These are phyloP conservation scores for Apocheima hispidaria DNA, from an alignment of 2,888 invertebrate species.

Conservation along the genomic window DNA sequence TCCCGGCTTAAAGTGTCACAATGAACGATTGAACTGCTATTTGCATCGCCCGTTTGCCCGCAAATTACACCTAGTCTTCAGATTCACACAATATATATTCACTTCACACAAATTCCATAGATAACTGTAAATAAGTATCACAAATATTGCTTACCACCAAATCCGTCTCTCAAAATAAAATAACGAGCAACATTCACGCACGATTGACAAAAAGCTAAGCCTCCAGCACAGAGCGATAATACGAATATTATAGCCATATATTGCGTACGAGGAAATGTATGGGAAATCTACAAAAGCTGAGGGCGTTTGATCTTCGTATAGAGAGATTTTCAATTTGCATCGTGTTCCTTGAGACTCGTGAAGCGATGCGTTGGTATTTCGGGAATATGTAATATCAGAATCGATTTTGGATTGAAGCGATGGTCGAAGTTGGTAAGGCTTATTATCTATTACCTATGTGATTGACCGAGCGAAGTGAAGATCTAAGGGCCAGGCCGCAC, in stretches of 20 bases:
- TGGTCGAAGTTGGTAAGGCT: too few relatives aligned
- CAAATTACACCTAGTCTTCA: too few relatives aligned
- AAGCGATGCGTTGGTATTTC: conserved; percentile 29
- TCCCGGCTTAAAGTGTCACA: too few relatives aligned
- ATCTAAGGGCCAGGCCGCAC: too few relatives aligned
- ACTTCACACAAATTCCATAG: too few relatives aligned
- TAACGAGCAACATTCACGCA: conserved; percentile 29
- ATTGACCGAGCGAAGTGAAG: too few relatives aligned
- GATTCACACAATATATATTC: too few relatives aligned
- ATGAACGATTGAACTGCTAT: too few relatives aligned
- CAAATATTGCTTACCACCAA: conserved; percentile 4
- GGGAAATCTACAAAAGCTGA: conserved; percentile 63
- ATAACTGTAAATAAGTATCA: too few relatives aligned
- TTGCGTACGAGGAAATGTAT: conserved; percentile 37
- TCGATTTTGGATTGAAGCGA: conserved; percentile 10
- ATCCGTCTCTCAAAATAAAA: conserved; percentile 16
- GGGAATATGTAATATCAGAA: conserved; percentile 18
- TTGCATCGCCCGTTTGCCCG: too few relatives aligned
- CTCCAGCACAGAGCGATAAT: conserved; percentile 28
- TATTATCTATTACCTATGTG: too few relatives aligned
- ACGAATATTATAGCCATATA: conserved; percentile 39
- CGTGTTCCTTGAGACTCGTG: conserved; percentile 54
- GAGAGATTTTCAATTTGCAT: conserved; percentile 82
- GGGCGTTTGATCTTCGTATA: conserved; percentile 76
- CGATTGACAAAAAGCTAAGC: conserved; percentile 40